These are phyloP conservation scores for Drosophila kanekoi DNA, from an alignment of 2,888 invertebrate species.

Conservation along the genomic window DNA sequence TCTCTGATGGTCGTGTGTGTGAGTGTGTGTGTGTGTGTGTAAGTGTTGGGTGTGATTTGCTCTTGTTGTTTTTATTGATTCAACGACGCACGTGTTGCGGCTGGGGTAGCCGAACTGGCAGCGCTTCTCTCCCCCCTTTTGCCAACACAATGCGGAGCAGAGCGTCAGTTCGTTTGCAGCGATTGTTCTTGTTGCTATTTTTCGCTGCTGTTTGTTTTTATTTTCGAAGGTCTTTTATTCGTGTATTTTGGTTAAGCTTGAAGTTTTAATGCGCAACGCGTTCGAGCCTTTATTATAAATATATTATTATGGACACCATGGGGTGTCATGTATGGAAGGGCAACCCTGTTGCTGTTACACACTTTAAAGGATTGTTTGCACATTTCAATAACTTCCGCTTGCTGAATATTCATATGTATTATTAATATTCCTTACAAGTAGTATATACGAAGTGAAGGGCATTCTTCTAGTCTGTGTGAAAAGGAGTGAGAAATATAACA, in stretches of 20 bases:
- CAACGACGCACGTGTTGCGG: slow-evolving; percentile 73
- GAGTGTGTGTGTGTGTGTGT: slow-evolving; percentile 14
- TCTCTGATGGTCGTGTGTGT: slow-evolving; percentile 6
- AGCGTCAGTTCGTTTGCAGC: slow-evolving; percentile 12
- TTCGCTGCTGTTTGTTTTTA: slow-evolving; percentile 57
- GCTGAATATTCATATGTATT: not conserved
- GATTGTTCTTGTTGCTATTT: slow-evolving; percentile 27
- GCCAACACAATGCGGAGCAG: slow-evolving; percentile 33
- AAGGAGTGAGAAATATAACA: too few relatives aligned
- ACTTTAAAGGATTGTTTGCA: slow-evolving; percentile 7
- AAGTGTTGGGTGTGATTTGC: slow-evolving; percentile 32
- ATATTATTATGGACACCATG: slow-evolving; percentile 58
- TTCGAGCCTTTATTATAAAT: slow-evolving; percentile 54
- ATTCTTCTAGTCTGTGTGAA: not conserved
- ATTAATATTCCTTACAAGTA: not conserved
- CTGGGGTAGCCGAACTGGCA: slow-evolving; percentile 54
- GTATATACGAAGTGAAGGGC: not conserved
- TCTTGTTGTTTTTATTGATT: slow-evolving; percentile 69
- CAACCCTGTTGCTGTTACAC: slow-evolving; percentile 4
- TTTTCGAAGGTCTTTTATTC: slow-evolving; percentile 32
- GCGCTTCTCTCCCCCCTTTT: slow-evolving; percentile 23
- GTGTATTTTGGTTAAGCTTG: slow-evolving; percentile 32
- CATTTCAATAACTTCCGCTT: slow-evolving; percentile 25
- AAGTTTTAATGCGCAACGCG: slow-evolving; percentile 58
- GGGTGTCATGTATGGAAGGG: slow-evolving; percentile 61